Base-by-base conservation (phyloP, 2,113 vertebrate genomes). In the Python bivittatus region DNA sequence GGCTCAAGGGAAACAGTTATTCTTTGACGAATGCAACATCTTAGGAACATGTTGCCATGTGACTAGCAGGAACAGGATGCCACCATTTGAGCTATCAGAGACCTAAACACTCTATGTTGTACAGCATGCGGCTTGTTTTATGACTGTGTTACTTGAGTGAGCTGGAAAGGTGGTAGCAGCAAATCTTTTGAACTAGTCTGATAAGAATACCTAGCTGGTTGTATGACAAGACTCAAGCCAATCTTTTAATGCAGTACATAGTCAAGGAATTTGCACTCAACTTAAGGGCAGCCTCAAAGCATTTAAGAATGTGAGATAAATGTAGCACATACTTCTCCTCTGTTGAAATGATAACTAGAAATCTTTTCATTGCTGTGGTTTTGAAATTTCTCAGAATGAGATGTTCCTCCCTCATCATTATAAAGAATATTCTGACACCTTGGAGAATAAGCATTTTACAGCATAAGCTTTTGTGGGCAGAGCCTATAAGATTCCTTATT, bases 1-100 rank as follows among this genome's bases (percentile, higher is more conserved):
- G 96, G 96, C 95, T 95, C 89, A 91, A 56, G 88, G 88, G 86
- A 92, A 95, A 88, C 27, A 33, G 93, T 93, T 96, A 88, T 95
- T 97, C 94, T 96, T 95, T 95, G 91, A 95, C 95, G 95, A 96
- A 89, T 90, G 93, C 57, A 91, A 17, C 58, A 89, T 96, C 91
- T 58, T 91, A 93, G 94, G 48, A 95, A 94, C 89, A 89, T 88
- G 93, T 88, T 93, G 92, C 84, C 84, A n/a, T 83, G 85, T 48
- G 88, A 94, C 95, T 95, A 94, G 61, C 13, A 88, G 92, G 93
- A 95, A 93, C 91, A 96, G 88, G 33, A 53, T 58, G 48, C 89
- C 0, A 0, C 89, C 3, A 4, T 15, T 53, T 42, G 91, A 93
- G 58, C 84, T 95, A 95, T 92, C 10, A 2, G 60, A 60, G 90